Evolutionary conservation across 2,113 vertebrate genomes (phyloP), one percentile per base, ranked within the genome.

Genomic region (Meriones unguiculatus): DNA sequence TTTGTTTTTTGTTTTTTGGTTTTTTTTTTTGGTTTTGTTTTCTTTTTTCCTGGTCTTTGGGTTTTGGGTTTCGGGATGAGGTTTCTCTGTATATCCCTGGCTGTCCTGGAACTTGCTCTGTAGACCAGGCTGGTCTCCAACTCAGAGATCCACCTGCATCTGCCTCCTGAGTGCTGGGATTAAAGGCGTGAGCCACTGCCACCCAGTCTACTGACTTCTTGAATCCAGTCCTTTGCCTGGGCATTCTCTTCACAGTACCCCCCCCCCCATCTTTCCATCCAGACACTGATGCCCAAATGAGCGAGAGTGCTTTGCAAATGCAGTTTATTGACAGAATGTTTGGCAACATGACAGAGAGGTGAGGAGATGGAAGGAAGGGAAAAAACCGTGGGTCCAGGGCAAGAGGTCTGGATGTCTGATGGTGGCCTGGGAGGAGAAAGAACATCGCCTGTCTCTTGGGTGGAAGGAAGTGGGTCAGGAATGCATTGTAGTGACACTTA

Each of bases 281-380:
- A 98, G 98, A 97, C 5, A 10, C 52, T 0, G 57, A 89, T 7
- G 92, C 90, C 10, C 6, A 5, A 17, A 0, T 77, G n/a, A 90
- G 69, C 20, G 82, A 91, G 2, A 4, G 7, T 0, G 30, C 72
- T 0, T 7, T n/a, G 35, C 46, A 70, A 72, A 90, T 28, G 72
- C 57, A 87, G 50, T 24, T 95, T 52, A 67, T 97, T 0, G 88
- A 98, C 81, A 97, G 93, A 4, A 97, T 97, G 12, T 96, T 95
- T 9, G 95, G 96, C 62, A 11, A 24, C 77, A 46, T 97, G 95
- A 96, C 97, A 2, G 30, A 94, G 8, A 95, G 65, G 98, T 97
- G 88, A 97, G 97, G 88, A 89, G 91, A 35, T 0, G 0, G 0
- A 0, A 46, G n/a, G 72, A 82, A 35, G 12, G 46, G 46, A 46